phyloP scores from a whole-genome alignment of 2,797 vertebrate genomes.

The Caiman crocodilus region DNA sequence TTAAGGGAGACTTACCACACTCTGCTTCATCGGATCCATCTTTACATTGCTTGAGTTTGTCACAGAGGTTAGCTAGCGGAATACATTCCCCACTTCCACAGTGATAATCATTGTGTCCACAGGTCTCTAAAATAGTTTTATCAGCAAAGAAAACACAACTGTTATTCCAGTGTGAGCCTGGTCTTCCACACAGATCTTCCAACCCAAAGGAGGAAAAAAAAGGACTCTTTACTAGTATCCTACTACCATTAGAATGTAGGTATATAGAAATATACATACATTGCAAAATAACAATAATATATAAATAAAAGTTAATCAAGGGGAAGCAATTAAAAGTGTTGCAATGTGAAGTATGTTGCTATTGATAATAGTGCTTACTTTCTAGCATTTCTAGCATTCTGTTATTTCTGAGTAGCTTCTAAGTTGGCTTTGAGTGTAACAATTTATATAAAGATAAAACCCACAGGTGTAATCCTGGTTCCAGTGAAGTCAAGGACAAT shows the following conservation, averaged over 20 bases:
- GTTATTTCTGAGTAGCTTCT: not conserved
- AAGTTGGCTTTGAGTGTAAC: no score
- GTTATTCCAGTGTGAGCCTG: not conserved
- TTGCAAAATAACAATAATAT: not conserved
- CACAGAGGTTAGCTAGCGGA: conserved; percentile 81
- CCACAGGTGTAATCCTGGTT: not conserved
- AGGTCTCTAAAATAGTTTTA: conserved; percentile 80
- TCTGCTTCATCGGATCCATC: conserved; percentile 89
- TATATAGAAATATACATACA: no score
- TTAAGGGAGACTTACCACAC: conserved; percentile 83
- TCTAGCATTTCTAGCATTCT: not conserved
- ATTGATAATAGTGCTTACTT: not conserved
- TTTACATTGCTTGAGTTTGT: conserved; percentile 82
- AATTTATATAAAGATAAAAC: not conserved
- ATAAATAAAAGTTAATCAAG: not conserved
- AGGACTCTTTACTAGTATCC: not conserved
- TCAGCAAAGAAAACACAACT: not conserved
- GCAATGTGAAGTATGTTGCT: not conserved
- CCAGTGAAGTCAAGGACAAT: not conserved
- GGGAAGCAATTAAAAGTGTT: not conserved
- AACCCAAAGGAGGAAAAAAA: not conserved
- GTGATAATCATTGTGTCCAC: conserved; percentile 81
- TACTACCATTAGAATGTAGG: not conserved
- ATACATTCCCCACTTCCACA: conserved; percentile 88
- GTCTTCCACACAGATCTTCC: not conserved